Evolutionary conservation across 2,113 vertebrate species (phyloP).

Genomic region (Cavia aperea): DNA sequence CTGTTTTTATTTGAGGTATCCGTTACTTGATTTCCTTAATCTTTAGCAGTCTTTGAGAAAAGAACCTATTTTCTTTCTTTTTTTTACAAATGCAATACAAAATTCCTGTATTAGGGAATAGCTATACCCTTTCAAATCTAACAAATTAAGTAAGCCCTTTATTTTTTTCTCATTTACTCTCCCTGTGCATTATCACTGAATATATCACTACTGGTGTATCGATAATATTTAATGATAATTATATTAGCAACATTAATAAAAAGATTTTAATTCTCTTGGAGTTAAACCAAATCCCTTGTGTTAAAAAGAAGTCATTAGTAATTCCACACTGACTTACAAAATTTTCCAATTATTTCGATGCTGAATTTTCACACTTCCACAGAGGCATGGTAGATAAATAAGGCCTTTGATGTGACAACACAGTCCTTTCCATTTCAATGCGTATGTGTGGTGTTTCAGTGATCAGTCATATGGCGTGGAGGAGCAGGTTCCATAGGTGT

Average conservation of each 20-base stretch:
- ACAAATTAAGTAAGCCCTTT: slow-evolving; percentile 22
- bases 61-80: slow-evolving; percentile 34
- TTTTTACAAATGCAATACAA: slow-evolving; percentile 55
- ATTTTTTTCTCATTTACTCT: slow-evolving; percentile 45
- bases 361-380: slow-evolving; percentile 42
- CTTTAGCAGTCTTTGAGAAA: slow-evolving; percentile 59
- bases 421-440: background rate
- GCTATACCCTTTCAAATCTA: slow-evolving; percentile 38
- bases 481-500: background rate
- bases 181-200: slow-evolving; percentile 20
- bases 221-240: slow-evolving; percentile 62
- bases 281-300: slow-evolving; percentile 58
- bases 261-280: slow-evolving; percentile 55
- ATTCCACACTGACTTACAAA: slow-evolving; percentile 48
- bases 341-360: slow-evolving; percentile 58
- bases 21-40: slow-evolving; percentile 61
- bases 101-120: slow-evolving; percentile 16
- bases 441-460: background rate
- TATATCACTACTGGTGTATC: slow-evolving; percentile 45
- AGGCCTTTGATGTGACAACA: background rate
- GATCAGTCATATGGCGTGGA: background rate
- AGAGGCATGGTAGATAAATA: slow-evolving; percentile 44
- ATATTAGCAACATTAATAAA: slow-evolving; percentile 55
- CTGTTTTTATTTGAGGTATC: slow-evolving; percentile 50
- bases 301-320: slow-evolving; percentile 58